These are phyloP conservation scores for Ochotona princeps DNA, from an alignment of 2,113 vertebrate species.

Conservation along the genomic window DNA sequence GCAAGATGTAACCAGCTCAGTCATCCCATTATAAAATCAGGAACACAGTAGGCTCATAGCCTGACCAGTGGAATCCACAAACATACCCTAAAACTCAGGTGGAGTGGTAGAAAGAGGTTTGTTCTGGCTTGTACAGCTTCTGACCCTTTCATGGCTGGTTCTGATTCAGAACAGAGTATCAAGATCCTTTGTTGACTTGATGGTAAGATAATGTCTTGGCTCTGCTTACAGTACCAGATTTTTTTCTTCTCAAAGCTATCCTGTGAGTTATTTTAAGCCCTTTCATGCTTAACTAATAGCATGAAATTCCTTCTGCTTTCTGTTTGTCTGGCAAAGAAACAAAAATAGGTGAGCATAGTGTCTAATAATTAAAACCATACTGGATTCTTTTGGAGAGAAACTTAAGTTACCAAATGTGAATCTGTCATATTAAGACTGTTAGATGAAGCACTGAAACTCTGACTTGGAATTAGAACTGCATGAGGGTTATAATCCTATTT, in stretches of 20 bases:
- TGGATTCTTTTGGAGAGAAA: conserved; percentile 39
- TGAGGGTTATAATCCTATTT: background rate
- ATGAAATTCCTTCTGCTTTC: background rate
- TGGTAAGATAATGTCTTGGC: background rate
- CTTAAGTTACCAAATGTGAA: conserved; percentile 28
- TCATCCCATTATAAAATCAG: conserved; percentile 31
- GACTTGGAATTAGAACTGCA: background rate
- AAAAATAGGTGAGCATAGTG: background rate
- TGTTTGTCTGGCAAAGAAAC: conserved; percentile 25
- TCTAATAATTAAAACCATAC: conserved; percentile 25
- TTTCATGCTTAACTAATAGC: conserved; percentile 28
- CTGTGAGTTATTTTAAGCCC: conserved; percentile 25
- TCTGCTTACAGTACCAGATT: conserved; percentile 35
- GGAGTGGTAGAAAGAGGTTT: background rate
- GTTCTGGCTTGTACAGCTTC: background rate
- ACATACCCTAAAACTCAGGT: background rate
- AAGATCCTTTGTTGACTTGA: background rate
- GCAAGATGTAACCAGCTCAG: background rate
- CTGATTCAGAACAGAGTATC: conserved; percentile 3
- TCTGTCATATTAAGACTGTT: background rate
- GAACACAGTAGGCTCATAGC: background rate
- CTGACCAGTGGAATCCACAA: background rate
- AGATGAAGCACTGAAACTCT: conserved; percentile 25
- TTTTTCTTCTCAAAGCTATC: conserved; percentile 6
- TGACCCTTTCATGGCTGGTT: conserved; percentile 1